Conservation (phyloP, 2,113 vertebrate species). For the Calyptomena viridis region DNA sequence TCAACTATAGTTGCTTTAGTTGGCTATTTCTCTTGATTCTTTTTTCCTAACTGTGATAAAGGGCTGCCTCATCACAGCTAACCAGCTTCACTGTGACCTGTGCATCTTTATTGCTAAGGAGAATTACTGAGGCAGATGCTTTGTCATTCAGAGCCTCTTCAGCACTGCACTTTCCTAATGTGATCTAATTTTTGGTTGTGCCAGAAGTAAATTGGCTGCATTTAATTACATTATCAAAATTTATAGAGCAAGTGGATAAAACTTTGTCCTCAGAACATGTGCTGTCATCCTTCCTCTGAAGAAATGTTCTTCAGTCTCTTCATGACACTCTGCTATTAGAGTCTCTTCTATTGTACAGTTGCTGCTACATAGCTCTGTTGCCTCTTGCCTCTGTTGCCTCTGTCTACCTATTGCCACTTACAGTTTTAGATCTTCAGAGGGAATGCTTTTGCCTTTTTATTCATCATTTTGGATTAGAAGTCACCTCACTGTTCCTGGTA, state of each 20-base stretch:
- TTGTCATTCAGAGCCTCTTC: too few species aligned
- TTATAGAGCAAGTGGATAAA: constrained; percentile 7
- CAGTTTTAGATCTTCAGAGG: constrained; percentile 28
- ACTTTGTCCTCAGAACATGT: background rate
- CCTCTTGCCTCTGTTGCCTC: background rate
- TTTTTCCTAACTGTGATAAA: background rate
- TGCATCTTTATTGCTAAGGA: background rate
- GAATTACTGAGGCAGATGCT: too few species aligned
- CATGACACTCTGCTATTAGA: background rate
- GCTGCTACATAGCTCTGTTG: background rate
- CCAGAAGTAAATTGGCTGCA: constrained; percentile 21
- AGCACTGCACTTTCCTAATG: background rate
- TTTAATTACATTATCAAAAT: constrained; percentile 51
- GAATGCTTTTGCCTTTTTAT: background rate
- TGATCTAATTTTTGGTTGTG: background rate
- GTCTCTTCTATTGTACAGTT: background rate
- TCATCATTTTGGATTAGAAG: background rate
- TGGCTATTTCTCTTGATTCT: background rate
- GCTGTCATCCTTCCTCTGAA: constrained; percentile 41
- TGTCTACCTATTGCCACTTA: background rate
- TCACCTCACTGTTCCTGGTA: background rate
- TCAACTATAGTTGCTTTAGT: background rate
- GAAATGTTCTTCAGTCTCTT: constrained; percentile 17
- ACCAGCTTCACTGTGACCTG: background rate
- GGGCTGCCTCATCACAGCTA: background rate